Conservation (phyloP, 2,113 vertebrate species). For the Origma solitaria region DNA sequence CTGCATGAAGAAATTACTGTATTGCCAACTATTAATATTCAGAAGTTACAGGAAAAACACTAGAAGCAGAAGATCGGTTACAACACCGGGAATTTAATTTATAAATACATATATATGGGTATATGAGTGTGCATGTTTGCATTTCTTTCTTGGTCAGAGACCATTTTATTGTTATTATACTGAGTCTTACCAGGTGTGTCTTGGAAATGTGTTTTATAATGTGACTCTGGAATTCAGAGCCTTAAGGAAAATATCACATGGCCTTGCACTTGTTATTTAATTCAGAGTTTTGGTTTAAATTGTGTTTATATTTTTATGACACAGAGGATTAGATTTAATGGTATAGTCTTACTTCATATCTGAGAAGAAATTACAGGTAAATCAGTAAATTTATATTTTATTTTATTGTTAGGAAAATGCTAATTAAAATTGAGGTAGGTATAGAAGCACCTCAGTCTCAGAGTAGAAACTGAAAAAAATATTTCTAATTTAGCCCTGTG, state of each 20-base stretch:
- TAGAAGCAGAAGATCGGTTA: background rate
- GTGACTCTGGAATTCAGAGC: background rate
- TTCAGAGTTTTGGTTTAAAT: background rate
- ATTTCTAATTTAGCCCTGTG: background rate
- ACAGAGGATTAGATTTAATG: background rate
- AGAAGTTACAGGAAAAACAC: background rate
- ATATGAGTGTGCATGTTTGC: rapidly evolving
- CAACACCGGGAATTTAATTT: background rate
- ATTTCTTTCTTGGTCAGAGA: background rate
- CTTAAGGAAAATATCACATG: background rate
- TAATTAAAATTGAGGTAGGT: background rate
- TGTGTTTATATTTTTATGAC: background rate
- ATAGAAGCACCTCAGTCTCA: background rate
- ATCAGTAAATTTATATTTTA: background rate
- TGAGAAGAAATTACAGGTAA: background rate
- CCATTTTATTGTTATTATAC: background rate
- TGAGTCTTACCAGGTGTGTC: background rate
- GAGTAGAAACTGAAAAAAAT: background rate
- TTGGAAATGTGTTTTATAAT: background rate
- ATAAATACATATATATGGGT: background rate
- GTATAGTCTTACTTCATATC: background rate
- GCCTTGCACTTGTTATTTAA: background rate
- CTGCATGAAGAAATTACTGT: background rate
- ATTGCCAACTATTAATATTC: background rate
- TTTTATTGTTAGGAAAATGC: background rate